A percentile compares a stretch with the other conserved stretches of the same genome.
These are phyloP conservation scores for Lepidurus arcticus DNA, from an alignment of 1,140 invertebrate genomes.

Conservation along the genomic window DNA sequence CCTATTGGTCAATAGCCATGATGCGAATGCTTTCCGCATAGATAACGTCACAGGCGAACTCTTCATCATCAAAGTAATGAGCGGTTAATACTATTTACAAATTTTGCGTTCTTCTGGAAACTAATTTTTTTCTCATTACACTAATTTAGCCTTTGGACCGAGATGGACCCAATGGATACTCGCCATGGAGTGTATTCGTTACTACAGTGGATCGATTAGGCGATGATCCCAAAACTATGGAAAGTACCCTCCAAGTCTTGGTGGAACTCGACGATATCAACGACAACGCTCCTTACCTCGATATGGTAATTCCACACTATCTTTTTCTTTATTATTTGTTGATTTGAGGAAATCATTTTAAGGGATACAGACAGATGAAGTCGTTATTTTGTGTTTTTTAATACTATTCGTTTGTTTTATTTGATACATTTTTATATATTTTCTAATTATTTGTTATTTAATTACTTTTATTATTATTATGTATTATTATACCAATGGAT, in stretches of 20 bases:
- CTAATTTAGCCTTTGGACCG: slow-evolving; percentile 63
- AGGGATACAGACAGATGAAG: neutral
- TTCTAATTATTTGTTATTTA: slow-evolving; percentile 22
- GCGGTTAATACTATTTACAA: neutral
- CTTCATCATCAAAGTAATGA: slow-evolving; percentile 21
- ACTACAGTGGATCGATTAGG: slow-evolving; percentile 74
- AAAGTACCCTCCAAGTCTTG: slow-evolving; percentile 60
- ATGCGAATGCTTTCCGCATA: slow-evolving; percentile 31
- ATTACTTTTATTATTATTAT: slow-evolving; percentile 37
- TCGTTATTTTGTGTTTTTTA: neutral
- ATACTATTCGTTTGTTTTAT: slow-evolving; percentile 15
- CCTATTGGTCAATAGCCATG: slow-evolving; percentile 50
- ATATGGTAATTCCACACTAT: slow-evolving; percentile 55
- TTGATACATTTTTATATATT: neutral
- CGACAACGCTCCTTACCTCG: slow-evolving; percentile 79
- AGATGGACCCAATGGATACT: slow-evolving; percentile 74
- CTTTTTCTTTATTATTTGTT: slow-evolving; percentile 4
- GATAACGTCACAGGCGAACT: slow-evolving; percentile 51
- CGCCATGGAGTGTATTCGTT: slow-evolving; percentile 75
- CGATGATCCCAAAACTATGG: slow-evolving; percentile 51
- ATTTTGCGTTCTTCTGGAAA: neutral
- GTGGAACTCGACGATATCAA: slow-evolving; percentile 77
- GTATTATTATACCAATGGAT: too few relatives aligned
- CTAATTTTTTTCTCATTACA: neutral
- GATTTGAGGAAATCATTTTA: neutral